These are phyloP conservation scores for Colistium nudipinnis DNA, from an alignment of 2,113 vertebrate species.

Conservation along the genomic window DNA sequence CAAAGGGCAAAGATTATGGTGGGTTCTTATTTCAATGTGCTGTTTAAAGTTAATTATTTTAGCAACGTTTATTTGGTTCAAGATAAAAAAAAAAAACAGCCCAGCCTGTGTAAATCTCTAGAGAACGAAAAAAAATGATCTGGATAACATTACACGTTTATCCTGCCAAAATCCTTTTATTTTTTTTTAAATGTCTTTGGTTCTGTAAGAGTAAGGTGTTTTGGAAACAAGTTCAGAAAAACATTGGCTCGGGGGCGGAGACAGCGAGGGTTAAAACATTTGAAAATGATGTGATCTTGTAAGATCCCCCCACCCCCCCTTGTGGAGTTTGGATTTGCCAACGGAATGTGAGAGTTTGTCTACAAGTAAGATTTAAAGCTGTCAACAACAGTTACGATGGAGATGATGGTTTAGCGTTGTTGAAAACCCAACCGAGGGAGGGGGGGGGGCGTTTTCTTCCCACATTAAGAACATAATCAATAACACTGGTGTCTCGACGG, in stretches of 20 bases:
- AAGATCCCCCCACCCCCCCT: slow-evolving; percentile 44
- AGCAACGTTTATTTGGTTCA: slow-evolving; percentile 17
- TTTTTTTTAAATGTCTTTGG: slow-evolving; percentile 58
- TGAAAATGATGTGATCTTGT: slow-evolving; percentile 59
- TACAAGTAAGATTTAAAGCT: slow-evolving; percentile 69
- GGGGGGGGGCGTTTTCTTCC: slow-evolving; percentile 39
- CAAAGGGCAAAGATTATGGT: slow-evolving; percentile 97
- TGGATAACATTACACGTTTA: slow-evolving; percentile 43
- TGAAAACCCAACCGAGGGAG: slow-evolving; percentile 56
- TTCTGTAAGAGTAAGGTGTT: slow-evolving; percentile 63
- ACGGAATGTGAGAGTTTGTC: slow-evolving; percentile 57
- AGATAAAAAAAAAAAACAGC: slow-evolving; percentile 26
- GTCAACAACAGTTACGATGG: slow-evolving; percentile 64
- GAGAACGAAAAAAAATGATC: too few relatives aligned
- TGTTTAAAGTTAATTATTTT: slow-evolving; percentile 36
- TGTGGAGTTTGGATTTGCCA: slow-evolving; percentile 46
- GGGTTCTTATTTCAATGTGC: slow-evolving; percentile 68
- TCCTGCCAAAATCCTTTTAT: slow-evolving; percentile 47
- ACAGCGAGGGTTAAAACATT: slow-evolving; percentile 50
- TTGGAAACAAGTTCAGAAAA: slow-evolving; percentile 57
- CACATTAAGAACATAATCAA: slow-evolving; percentile 61
- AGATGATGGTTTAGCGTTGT: slow-evolving; percentile 53
- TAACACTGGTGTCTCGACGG: slow-evolving; percentile 51
- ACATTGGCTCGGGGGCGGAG: slow-evolving; percentile 37
- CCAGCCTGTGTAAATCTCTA: slow-evolving; percentile 36